phyloP scores from a whole-genome alignment of 2,113 vertebrate species.

The Siniperca chuatsi region DNA sequence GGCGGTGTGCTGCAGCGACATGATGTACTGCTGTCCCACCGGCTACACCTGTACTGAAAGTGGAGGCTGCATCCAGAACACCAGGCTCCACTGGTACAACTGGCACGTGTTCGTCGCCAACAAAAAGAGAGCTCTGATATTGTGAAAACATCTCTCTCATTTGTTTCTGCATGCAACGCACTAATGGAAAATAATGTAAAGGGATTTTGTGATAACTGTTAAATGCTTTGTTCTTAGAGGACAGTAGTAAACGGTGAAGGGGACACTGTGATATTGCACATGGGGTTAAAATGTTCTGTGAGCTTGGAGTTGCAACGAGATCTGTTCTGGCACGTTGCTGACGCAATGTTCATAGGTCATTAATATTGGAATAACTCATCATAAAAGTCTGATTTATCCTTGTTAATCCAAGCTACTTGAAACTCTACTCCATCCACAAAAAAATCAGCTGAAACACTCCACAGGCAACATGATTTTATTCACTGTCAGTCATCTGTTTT shows the following conservation, averaged over 20 bases:
- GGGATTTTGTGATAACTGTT: not conserved
- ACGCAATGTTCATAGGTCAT: not conserved
- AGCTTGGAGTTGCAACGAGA: not conserved
- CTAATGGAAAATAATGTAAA: constrained; percentile 20
- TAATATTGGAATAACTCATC: not conserved
- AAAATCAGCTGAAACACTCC: constrained; percentile 23
- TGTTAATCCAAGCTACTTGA: constrained; percentile 18
- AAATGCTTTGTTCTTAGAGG: constrained; percentile 4
- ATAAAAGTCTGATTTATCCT: not conserved
- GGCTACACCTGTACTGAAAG: constrained; percentile 51
- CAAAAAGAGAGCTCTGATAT: constrained; percentile 55
- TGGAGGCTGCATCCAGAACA: constrained; percentile 49
- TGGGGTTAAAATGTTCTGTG: not conserved
- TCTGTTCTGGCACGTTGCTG: not conserved
- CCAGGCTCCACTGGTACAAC: constrained; percentile 53
- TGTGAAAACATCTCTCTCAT: constrained; percentile 40
- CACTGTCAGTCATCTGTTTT: constrained; percentile 7
- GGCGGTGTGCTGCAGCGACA: constrained; percentile 83
- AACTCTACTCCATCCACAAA: constrained; percentile 11
- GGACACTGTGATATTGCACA: constrained; percentile 2
- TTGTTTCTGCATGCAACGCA: not conserved
- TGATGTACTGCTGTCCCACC: constrained; percentile 76
- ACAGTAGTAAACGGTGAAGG: not conserved
- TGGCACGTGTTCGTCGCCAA: constrained; percentile 59
- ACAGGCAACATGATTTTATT: not conserved